Percentiles rank a stretch among this genome's conserved stretches.
phyloP scores from a whole-genome alignment of 2,113 vertebrate species.

The Tylochromis polylepis region DNA sequence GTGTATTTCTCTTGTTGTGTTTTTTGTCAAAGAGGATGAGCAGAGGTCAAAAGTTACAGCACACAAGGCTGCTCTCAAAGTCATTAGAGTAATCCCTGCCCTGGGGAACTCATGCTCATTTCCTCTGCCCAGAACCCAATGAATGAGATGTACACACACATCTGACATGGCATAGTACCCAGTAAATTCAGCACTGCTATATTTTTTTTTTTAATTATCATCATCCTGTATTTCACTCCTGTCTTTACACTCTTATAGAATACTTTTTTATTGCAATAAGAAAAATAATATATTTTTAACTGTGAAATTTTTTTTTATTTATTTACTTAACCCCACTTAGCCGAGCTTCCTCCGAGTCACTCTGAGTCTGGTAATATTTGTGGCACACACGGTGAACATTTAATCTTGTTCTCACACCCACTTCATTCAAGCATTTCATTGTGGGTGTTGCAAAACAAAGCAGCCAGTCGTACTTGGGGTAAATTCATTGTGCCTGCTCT shows the following conservation, averaged over 20 bases:
- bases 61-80: slow-evolving; percentile 58
- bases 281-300: not conserved
- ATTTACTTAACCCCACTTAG: not conserved
- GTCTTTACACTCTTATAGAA: not conserved
- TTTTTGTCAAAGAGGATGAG: slow-evolving; percentile 38
- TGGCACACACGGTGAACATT: not conserved
- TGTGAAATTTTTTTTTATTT: not conserved
- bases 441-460: slow-evolving; percentile 18
- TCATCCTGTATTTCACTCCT: slow-evolving; percentile 26
- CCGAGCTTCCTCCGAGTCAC: not conserved
- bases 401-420: slow-evolving; percentile 16
- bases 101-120: slow-evolving; percentile 56
- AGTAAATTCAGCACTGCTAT: slow-evolving; percentile 15
- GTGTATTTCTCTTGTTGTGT: not conserved
- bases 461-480: not conserved
- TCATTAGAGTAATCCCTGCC: slow-evolving; percentile 69
- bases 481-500: not conserved
- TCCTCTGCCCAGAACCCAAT: slow-evolving; percentile 48
- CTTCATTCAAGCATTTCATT: not conserved
- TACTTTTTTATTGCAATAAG: not conserved
- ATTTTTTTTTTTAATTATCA: not conserved
- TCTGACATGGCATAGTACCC: slow-evolving; percentile 31
- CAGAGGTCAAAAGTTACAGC: slow-evolving; percentile 60
- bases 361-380: not conserved
- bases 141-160: slow-evolving; percentile 44